A percentile compares a stretch with the other conserved stretches of the same genome.
These are phyloP conservation scores for Otocyon megalotis DNA, from an alignment of 2,113 vertebrate species.

Conservation along the genomic window DNA sequence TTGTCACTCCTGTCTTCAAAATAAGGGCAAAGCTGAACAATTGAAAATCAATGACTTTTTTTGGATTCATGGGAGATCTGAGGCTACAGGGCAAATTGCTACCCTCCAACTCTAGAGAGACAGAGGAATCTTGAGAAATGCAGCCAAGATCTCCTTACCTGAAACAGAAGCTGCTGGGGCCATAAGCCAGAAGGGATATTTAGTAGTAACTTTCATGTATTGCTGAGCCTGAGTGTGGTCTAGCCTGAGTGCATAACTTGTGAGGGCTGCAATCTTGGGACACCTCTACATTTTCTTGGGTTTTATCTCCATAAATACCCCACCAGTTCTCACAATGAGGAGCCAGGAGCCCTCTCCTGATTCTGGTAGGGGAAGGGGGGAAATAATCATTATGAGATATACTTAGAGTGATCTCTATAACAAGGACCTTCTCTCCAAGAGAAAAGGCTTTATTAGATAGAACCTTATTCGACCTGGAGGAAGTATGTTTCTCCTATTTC, in stretches of 20 bases:
- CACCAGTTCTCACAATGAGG: background rate
- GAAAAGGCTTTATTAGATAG: background rate
- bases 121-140: background rate
- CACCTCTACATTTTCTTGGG: background rate
- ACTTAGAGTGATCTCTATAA: background rate
- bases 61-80: background rate
- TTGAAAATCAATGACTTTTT: background rate
- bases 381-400: background rate
- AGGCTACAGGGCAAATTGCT: background rate
- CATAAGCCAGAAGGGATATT: background rate
- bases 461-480: background rate
- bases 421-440: background rate
- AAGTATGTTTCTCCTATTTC: background rate
- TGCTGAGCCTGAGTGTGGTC: background rate
- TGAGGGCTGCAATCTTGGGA: background rate
- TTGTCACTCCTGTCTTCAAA: background rate
- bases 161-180: background rate
- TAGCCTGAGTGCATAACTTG: background rate
- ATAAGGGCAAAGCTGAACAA: background rate
- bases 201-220: background rate
- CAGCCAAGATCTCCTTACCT: background rate
- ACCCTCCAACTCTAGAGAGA: background rate
- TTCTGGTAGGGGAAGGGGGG: background rate
- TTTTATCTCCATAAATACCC: background rate
- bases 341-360: background rate